Evolutionary conservation across 2,888 invertebrate genomes (phyloP).

Genomic region (Phytoseiulus persimilis): DNA sequence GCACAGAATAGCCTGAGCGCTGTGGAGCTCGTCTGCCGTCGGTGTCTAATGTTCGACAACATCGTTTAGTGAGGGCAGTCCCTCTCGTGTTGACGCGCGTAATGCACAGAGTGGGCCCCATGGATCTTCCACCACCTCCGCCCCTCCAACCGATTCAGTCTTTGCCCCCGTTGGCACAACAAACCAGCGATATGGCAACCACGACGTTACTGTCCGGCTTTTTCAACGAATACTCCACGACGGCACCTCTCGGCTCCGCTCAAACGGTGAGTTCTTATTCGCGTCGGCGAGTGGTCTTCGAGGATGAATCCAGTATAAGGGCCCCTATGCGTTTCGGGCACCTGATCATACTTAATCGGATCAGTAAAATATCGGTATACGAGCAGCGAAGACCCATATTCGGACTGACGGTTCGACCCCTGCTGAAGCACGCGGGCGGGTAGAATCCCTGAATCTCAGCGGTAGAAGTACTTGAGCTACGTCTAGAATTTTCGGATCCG

Average conservation of each 20-base stretch:
- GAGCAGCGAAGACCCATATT: too few relatives aligned
- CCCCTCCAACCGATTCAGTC: slow-evolving; percentile 24
- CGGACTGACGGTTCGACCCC: too few relatives aligned
- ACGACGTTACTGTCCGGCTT: slow-evolving; percentile 20
- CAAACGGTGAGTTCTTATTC: neutral
- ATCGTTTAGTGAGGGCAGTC: neutral
- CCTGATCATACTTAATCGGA: too few relatives aligned
- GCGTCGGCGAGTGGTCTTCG: too few relatives aligned
- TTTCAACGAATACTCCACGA: slow-evolving; percentile 23
- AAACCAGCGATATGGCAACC: slow-evolving; percentile 18
- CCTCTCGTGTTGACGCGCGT: neutral
- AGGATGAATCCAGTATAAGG: too few relatives aligned
- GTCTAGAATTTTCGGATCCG: too few relatives aligned
- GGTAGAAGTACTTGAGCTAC: too few relatives aligned
- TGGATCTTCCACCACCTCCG: slow-evolving; percentile 27
- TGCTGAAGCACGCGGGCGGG: too few relatives aligned
- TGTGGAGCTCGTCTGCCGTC: neutral
- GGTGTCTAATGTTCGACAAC: neutral
- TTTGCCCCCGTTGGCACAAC: neutral
- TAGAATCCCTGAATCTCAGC: too few relatives aligned
- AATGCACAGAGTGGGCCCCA: slow-evolving; percentile 12
- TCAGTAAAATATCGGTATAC: too few relatives aligned
- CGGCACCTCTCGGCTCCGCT: neutral
- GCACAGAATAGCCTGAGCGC: neutral
- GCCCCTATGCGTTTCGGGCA: too few relatives aligned